Conservation (phyloP, 2,888 invertebrate species). For the Arge pagana region DNA sequence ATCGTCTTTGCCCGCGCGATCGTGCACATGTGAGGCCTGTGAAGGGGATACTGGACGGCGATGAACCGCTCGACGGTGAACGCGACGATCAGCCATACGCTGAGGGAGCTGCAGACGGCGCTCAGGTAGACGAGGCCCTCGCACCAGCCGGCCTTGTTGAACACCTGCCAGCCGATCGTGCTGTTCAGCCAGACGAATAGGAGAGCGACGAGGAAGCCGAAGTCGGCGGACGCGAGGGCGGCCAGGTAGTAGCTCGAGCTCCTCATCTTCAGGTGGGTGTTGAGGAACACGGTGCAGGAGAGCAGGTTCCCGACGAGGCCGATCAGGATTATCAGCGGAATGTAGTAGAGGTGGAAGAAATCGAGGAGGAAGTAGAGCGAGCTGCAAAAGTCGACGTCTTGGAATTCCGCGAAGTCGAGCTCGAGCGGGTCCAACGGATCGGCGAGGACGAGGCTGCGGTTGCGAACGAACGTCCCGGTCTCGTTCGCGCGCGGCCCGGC, state of each 20-base stretch:
- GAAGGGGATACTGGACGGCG: constrained; percentile 68
- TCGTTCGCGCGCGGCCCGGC: too few relatives aligned
- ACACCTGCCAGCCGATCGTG: constrained; percentile 59
- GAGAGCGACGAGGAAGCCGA: constrained; percentile 63
- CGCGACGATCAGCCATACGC: constrained; percentile 72
- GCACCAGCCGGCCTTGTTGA: constrained; percentile 65
- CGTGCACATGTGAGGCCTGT: constrained; percentile 66
- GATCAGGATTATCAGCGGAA: constrained; percentile 64
- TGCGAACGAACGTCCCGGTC: not conserved
- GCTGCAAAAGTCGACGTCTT: constrained; percentile 3
- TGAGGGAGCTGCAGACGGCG: constrained; percentile 66
- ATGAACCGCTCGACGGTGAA: constrained; percentile 73
- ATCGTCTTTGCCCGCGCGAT: constrained; percentile 64
- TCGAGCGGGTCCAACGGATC: not conserved
- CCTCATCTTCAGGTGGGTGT: constrained; percentile 65
- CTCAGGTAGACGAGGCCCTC: constrained; percentile 62
- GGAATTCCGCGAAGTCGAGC: not conserved
- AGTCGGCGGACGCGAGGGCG: constrained; percentile 66
- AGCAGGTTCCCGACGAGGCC: constrained; percentile 67
- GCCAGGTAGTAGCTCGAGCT: constrained; percentile 70
- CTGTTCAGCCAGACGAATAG: constrained; percentile 63
- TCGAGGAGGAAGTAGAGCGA: constrained; percentile 53
- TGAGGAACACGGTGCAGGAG: constrained; percentile 66
- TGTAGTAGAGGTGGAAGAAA: constrained; percentile 63
- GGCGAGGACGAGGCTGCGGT: constrained; percentile 1